Base-by-base conservation (phyloP, 2,797 vertebrate species). In the Sebastes alutus region DNA sequence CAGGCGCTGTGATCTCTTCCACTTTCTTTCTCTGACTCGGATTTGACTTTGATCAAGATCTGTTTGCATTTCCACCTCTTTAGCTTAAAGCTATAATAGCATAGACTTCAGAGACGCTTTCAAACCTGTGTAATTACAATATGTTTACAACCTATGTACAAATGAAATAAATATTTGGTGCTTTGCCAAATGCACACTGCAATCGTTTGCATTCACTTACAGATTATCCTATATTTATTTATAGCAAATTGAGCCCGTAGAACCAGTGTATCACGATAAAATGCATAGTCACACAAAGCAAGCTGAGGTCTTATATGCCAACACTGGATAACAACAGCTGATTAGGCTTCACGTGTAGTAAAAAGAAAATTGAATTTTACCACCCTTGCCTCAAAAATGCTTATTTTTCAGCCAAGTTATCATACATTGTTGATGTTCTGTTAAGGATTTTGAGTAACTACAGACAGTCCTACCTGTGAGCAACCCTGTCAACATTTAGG, bases 91-190 rank as follows among this genome's bases (percentile, higher is more conserved):
- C 80, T 38, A 72, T 62, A 55, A 66, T 83, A 88, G 83, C 76
- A 69, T 64, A 8, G 16, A 86, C 78, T 78, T 70, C 64, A 85
- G 81, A 86, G 83, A 49, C 55, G 82, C 88, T 86, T 92, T 93
- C 79, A 78, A 92, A 88, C 86, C 87, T 94, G 90, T 95, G 92
- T 95, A 93, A 88, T 88, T 85, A 78, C 76, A 86, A 60, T 82
- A 88, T 95, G 92, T 93, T 92, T 93, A 91, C 91, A 95, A 93
- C 78, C 91, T 91, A 94, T 95, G 94, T 96, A 92, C 90, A 94
- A 94, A 76, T 94, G 89, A 90, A 96, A 96, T 95, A 96, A 96
- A 95, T 94, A 80, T 89, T 92, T 92, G 93, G 91, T 94, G 90
- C 89, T 87, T 94, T 92, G 88, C 89, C 91, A 92, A 90, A 91